Conservation (phyloP, 2,888 invertebrate species). For the Xanthia togata region DNA sequence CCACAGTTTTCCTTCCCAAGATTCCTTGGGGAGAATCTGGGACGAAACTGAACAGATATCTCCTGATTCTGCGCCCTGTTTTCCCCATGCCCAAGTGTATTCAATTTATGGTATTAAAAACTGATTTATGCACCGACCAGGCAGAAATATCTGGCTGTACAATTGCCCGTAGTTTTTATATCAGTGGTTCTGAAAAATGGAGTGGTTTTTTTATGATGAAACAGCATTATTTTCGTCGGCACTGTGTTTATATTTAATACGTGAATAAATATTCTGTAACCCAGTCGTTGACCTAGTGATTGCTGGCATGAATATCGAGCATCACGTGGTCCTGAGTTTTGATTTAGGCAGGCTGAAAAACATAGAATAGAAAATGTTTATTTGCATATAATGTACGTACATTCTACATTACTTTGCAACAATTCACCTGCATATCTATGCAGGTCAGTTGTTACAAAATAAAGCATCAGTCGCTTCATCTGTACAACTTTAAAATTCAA, state of each 20-base stretch:
- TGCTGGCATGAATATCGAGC: not conserved
- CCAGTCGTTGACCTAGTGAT: not conserved
- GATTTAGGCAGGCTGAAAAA: not conserved
- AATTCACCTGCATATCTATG: no score
- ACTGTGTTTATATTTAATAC: not conserved
- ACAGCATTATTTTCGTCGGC: no score
- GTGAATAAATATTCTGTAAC: not conserved
- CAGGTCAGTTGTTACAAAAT: no score
- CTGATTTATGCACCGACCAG: conserved; percentile 69
- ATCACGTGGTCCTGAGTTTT: not conserved
- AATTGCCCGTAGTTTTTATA: conserved; percentile 21
- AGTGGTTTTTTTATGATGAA: not conserved
- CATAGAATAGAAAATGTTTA: no score
- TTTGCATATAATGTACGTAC: no score
- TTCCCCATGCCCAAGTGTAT: conserved; percentile 64
- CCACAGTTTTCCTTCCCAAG: conserved; percentile 64
- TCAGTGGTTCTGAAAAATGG: conserved; percentile 10
- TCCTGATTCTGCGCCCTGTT: conserved; percentile 64
- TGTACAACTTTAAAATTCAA: not conserved
- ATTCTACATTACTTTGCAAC: no score
- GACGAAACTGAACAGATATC: conserved; percentile 67
- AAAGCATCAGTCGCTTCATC: not conserved
- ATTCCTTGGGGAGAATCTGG: conserved; percentile 64
- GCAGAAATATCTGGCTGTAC: conserved; percentile 33
- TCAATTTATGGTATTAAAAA: conserved; percentile 74